phyloP scores from a whole-genome alignment of 2,797 vertebrate species.

The Cyprinella venusta region DNA sequence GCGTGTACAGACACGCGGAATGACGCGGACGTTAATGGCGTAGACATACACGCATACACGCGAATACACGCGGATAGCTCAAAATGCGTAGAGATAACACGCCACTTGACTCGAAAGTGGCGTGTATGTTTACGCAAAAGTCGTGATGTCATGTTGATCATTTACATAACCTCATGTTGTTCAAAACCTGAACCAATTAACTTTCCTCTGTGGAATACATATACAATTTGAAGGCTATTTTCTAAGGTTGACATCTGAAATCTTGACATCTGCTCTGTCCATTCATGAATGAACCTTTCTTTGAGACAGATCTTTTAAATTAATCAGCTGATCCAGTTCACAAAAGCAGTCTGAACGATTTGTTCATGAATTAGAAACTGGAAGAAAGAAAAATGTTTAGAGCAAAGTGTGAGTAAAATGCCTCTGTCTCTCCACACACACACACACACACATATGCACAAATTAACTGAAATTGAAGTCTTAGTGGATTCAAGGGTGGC shows the following conservation, averaged over 20 bases:
- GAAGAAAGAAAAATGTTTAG: not conserved
- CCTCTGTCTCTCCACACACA: not conserved
- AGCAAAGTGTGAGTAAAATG: not conserved
- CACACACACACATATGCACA: not conserved
- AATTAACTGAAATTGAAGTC: not conserved
- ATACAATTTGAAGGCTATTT: not conserved
- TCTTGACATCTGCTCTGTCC: not conserved
- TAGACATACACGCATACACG: too few relatives aligned
- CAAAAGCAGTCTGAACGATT: not conserved
- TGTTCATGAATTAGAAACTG: not conserved
- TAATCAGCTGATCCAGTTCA: not conserved
- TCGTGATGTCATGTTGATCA: too few relatives aligned
- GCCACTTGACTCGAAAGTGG: too few relatives aligned
- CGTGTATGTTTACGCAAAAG: too few relatives aligned
- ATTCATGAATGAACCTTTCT: not conserved
- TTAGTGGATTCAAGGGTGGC: constrained; percentile 23
- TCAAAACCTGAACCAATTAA: not conserved
- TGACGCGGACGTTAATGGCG: too few relatives aligned
- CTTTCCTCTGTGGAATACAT: not conserved
- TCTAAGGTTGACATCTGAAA: too few relatives aligned
- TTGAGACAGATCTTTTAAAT: not conserved
- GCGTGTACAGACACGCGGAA: too few relatives aligned
- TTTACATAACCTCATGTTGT: not conserved
- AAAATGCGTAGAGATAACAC: too few relatives aligned
- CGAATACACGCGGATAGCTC: too few relatives aligned